These are phyloP conservation scores for Halesus radiatus DNA, from an alignment of 1,140 invertebrate genomes.

Conservation along the genomic window DNA sequence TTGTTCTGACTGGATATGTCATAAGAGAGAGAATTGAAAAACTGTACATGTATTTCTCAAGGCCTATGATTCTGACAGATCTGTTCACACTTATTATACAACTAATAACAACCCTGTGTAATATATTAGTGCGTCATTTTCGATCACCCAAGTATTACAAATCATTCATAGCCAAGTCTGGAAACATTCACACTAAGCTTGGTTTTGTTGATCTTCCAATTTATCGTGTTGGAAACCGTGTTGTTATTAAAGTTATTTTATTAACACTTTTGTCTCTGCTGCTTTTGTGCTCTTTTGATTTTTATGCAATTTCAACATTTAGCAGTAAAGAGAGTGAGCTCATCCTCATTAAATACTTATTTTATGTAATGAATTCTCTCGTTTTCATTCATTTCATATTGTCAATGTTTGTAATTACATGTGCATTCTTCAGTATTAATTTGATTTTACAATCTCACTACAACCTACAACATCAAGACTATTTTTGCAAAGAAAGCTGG, in stretches of 20 bases:
- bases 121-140: neutral
- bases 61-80: neutral
- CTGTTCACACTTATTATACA: neutral
- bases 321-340: neutral
- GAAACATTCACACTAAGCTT: neutral
- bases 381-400: constrained; percentile 3
- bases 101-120: neutral
- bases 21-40: neutral
- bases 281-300: neutral
- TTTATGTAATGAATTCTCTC: constrained; percentile 10
- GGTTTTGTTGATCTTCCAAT: neutral
- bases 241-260: neutral
- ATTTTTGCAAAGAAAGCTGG: neutral
- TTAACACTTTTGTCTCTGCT: neutral
- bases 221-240: neutral
- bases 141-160: neutral
- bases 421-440: neutral
- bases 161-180: neutral
- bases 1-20: neutral
- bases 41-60: neutral
- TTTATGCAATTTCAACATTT: neutral
- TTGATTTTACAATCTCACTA: neutral
- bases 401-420: neutral
- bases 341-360: neutral
- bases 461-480: neutral